Conservation (phyloP, 2,888 invertebrate species). For the Brachynemurus nebulosus region DNA sequence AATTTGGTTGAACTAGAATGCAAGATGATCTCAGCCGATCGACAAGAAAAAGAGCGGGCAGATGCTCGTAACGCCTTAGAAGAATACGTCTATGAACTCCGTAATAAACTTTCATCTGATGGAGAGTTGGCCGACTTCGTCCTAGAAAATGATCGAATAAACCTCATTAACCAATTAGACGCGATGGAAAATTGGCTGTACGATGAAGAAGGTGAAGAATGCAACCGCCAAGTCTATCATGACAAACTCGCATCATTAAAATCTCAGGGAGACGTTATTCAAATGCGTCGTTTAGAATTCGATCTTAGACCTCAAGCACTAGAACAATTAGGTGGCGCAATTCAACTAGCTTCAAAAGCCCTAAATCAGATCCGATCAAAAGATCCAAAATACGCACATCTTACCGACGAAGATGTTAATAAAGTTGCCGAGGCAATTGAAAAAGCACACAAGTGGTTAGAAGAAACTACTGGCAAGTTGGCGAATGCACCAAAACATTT, state of each 20-base stretch:
- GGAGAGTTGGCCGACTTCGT: conserved; percentile 64
- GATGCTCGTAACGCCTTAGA: conserved; percentile 95
- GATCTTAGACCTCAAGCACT: conserved; percentile 66
- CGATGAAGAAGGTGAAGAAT: conserved; percentile 87
- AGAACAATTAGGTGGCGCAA: conserved; percentile 61
- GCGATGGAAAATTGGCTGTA: conserved; percentile 94
- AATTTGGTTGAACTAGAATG: conserved; percentile 52
- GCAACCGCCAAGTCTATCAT: conserved; percentile 59
- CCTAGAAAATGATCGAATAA: conserved; percentile 49
- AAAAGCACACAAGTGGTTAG: conserved; percentile 69
- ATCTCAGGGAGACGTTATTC: conserved; percentile 79
- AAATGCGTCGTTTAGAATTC: conserved; percentile 65
- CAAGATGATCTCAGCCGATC: conserved; percentile 51
- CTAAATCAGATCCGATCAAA: conserved; percentile 55
- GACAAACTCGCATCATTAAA: conserved; percentile 47
- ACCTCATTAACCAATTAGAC: conserved; percentile 53
- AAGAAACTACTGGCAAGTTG: conserved; percentile 54
- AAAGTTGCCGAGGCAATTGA: conserved; percentile 55
- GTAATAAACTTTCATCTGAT: conserved; percentile 71
- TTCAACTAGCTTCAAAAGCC: conserved; percentile 71
- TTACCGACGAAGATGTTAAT: conserved; percentile 68
- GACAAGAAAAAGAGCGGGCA: conserved; percentile 85
- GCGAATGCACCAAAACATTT: conserved; percentile 50
- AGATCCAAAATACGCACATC: conserved; percentile 63
- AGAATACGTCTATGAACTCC: conserved; percentile 94